Conservation (phyloP, 2,888 invertebrate species). For the Spilosoma lubricipeda region DNA sequence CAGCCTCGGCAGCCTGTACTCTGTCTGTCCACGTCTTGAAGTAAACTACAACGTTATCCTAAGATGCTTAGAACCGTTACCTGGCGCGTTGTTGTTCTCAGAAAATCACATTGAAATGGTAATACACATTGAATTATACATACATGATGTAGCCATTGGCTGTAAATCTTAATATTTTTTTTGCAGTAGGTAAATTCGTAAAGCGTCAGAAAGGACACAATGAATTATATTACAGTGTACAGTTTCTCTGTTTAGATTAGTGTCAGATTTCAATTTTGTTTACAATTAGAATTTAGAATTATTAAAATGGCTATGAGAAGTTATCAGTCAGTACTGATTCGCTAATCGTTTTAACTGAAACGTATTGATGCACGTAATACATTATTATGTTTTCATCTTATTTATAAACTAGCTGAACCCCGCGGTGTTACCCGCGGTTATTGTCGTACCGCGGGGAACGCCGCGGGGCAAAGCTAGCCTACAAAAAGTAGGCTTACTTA, state of each 20-base stretch:
- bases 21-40: slow-evolving; percentile 25
- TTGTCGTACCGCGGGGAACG: too few relatives aligned
- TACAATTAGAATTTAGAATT: not conserved
- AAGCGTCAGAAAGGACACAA: not conserved
- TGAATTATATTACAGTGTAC: not conserved
- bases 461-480: too few relatives aligned
- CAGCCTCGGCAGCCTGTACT: not conserved
- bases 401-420: too few relatives aligned
- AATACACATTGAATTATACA: slow-evolving; percentile 69
- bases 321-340: too few relatives aligned
- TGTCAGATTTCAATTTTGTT: not conserved
- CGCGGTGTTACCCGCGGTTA: too few relatives aligned
- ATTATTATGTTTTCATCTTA: too few relatives aligned
- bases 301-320: not conserved
- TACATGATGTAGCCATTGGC: slow-evolving; percentile 52
- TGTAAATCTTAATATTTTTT: slow-evolving; percentile 22
- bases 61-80: slow-evolving; percentile 26
- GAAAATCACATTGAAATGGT: slow-evolving; percentile 52
- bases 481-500: too few relatives aligned
- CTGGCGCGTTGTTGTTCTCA: slow-evolving; percentile 24
- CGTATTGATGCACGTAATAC: too few relatives aligned
- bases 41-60: slow-evolving; percentile 54
- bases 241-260: not conserved
- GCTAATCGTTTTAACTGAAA: too few relatives aligned
- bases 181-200: not conserved